Evolutionary conservation across 2,888 invertebrate species (phyloP).

Genomic region (Heliothis peltigera): DNA sequence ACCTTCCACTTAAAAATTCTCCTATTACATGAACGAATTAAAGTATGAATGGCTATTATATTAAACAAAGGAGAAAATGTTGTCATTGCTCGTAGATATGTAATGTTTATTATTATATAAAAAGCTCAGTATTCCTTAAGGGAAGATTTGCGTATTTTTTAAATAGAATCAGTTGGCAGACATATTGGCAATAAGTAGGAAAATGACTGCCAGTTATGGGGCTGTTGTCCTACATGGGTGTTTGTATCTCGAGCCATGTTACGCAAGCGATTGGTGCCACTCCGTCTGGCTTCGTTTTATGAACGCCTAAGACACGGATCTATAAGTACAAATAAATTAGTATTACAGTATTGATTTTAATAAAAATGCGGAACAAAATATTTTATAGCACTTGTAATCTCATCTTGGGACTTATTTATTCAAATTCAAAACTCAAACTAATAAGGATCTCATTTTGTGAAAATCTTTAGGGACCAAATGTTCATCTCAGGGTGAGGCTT

Average conservation of each 20-base stretch:
- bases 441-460: too few relatives aligned
- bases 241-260: slow-evolving; percentile 62
- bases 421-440: too few relatives aligned
- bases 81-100: neutral
- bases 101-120: slow-evolving; percentile 5
- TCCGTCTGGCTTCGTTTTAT: slow-evolving; percentile 73
- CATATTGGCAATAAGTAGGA: slow-evolving; percentile 56
- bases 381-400: slow-evolving; percentile 20
- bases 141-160: slow-evolving; percentile 30
- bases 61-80: neutral
- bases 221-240: slow-evolving; percentile 72
- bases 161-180: slow-evolving; percentile 57
- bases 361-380: slow-evolving; percentile 28
- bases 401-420: neutral
- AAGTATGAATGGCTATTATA: neutral
- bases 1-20: too few relatives aligned
- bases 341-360: slow-evolving; percentile 16
- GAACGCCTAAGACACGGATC: slow-evolving; percentile 48
- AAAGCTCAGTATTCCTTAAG: slow-evolving; percentile 15
- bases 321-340: slow-evolving; percentile 53
- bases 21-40: neutral
- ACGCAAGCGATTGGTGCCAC: slow-evolving; percentile 74
- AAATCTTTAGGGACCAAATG: too few relatives aligned
- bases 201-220: slow-evolving; percentile 67
- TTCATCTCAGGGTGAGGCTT: too few relatives aligned